Evolutionary conservation across 2,113 vertebrate species (phyloP).

Genomic region (Notothenia coriiceps): DNA sequence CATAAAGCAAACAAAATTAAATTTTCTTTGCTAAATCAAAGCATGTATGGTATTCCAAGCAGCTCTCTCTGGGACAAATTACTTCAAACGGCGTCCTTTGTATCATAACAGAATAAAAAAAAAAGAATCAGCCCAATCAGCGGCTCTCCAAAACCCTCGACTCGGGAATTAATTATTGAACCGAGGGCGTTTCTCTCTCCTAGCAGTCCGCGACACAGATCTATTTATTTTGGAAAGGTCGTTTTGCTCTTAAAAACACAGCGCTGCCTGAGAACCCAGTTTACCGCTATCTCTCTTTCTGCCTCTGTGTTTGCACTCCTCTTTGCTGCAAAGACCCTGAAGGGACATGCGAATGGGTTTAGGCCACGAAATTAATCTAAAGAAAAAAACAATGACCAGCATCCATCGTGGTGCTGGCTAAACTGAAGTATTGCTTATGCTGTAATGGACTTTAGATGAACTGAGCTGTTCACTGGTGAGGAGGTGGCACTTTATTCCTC

Average conservation of each 20-base stretch:
- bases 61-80: constrained; percentile 99
- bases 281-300: constrained; percentile 40
- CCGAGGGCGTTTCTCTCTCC: constrained; percentile 89
- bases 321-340: constrained; percentile 54
- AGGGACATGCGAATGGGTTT: constrained; percentile 67
- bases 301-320: constrained; percentile 54
- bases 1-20: constrained; percentile 99
- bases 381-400: constrained; percentile 47
- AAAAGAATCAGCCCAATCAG: constrained; percentile 95
- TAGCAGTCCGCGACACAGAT: constrained; percentile 87
- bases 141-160: constrained; percentile 96
- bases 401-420: constrained; percentile 54
- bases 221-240: constrained; percentile 85
- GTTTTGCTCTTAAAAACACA: constrained; percentile 81
- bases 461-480: constrained; percentile 57
- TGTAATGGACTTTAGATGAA: constrained; percentile 72
- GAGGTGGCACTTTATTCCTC: constrained; percentile 18
- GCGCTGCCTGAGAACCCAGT: constrained; percentile 65
- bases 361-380: constrained; percentile 65
- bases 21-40: constrained; percentile 99
- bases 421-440: constrained; percentile 54
- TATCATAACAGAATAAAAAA: constrained; percentile 98
- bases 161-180: constrained; percentile 99
- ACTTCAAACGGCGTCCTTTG: constrained; percentile 99
- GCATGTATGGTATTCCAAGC: constrained; percentile 97